Evolutionary conservation across 2,888 invertebrate genomes (phyloP), one percentile per base, ranked within the genome.

Genomic region (Steinernema scapterisci): DNA sequence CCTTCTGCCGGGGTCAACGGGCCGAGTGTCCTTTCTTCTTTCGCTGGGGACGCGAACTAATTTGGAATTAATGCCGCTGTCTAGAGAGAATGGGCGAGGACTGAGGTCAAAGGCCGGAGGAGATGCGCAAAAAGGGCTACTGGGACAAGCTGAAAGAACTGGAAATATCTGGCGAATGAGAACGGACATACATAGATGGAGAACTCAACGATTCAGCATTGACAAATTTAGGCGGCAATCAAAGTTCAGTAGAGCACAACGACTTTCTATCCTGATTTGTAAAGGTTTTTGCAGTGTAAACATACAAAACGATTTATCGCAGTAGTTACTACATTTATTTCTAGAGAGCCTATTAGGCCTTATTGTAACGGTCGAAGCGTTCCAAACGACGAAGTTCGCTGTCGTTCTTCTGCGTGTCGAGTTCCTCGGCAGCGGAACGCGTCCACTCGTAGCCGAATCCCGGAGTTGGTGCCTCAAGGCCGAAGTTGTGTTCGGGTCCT

Each of bases 361-460:
- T 56, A 19, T 19, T 3, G 73, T 74, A 78, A n/a, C 48, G 51
- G 73, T 78, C 78, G 74, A 75, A 78, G 31, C 74, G 77, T 76
- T 79, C 79, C 46, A 78, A 48, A 51, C 56, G 51, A 6, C 46
- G 54, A n/a, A 83, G 46, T 54, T 75, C 71, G 21, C 19, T 51
- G 74, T 84, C 82, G 13, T 80, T 80, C 75, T 83, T 74, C 75
- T 83, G 86, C 21, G 78, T 75, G 5, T 75, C 51, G 71, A 78
- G 71, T 56, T 85, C 85, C 0, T 73, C 71, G 9, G 74, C 75
- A 38, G 76, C 63, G 45, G 44, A 76, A 19, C 84, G 78, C 21
- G 70, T 73, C 86, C 86, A 87, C 52, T 78, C 80, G 52, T 80
- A 79, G 51, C 86, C 87, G 63, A 85, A 83, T 54, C 87, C 87